These are phyloP conservation scores for Tiaroga cobitis DNA, from an alignment of 2,797 vertebrate genomes.

Conservation along the genomic window DNA sequence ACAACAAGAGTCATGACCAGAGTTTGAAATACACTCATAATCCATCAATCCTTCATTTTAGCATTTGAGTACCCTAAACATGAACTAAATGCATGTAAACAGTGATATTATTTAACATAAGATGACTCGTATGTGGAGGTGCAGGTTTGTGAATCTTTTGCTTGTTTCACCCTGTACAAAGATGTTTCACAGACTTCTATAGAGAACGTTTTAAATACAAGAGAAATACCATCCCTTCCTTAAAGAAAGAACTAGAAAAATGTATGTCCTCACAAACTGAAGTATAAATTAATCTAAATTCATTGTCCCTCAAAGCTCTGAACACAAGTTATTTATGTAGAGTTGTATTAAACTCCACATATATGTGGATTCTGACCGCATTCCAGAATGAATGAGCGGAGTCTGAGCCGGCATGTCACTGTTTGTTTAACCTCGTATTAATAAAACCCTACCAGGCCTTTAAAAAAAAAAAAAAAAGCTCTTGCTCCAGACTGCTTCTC, in stretches of 20 bases:
- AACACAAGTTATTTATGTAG: conserved; percentile 13
- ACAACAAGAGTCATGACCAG: conserved; percentile 7
- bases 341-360: conserved; percentile 10
- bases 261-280: conserved; percentile 52
- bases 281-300: background rate
- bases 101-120: conserved; percentile 32
- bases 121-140: conserved; percentile 50
- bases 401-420: conserved; percentile 60
- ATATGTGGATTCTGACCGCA: conserved; percentile 19
- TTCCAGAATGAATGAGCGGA: conserved; percentile 66
- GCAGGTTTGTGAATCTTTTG: conserved; percentile 58
- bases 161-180: conserved; percentile 50
- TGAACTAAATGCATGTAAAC: conserved; percentile 40
- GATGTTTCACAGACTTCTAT: conserved; percentile 16
- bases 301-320: background rate
- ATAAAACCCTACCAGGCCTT: conserved; percentile 65
- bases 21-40: conserved; percentile 4
- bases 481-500: conserved; percentile 60
- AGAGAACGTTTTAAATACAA: conserved; percentile 15
- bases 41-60: conserved; percentile 32
- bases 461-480: conserved; percentile 69
- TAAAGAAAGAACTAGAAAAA: conserved; percentile 71
- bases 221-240: conserved; percentile 57
- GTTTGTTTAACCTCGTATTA: conserved; percentile 80
- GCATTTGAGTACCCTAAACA: conserved; percentile 34